phyloP scores from a whole-genome alignment of 2,888 invertebrate genomes.

The Acleris sparsana region DNA sequence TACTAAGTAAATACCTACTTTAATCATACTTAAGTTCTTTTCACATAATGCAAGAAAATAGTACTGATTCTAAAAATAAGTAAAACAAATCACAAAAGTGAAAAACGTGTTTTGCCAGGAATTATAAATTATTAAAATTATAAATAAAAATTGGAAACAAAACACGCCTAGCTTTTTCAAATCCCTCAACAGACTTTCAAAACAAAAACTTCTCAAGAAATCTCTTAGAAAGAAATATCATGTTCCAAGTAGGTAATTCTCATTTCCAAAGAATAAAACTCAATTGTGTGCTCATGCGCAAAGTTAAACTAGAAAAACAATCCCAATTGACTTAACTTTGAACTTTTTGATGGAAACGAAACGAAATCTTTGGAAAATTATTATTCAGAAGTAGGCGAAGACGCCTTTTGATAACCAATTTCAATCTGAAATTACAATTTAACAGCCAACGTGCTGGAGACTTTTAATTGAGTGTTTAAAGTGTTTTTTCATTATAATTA shows the following conservation, averaged over 20 bases:
- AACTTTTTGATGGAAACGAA: slow-evolving; percentile 51
- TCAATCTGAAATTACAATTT: background rate
- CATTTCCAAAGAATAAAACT: slow-evolving; percentile 44
- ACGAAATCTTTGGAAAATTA: slow-evolving; percentile 35
- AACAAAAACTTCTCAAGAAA: slow-evolving; percentile 3
- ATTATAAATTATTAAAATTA: background rate
- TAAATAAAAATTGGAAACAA: background rate
- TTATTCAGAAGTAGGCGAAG: slow-evolving; percentile 14
- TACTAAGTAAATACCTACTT: too few species aligned
- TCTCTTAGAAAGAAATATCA: slow-evolving; percentile 11
- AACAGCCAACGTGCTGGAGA: background rate
- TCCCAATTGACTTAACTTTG: slow-evolving; percentile 46
- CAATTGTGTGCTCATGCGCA: slow-evolving; percentile 45
- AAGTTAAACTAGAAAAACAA: slow-evolving; percentile 54
- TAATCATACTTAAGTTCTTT: too few species aligned
- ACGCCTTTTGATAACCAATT: background rate
- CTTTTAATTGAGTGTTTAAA: background rate
- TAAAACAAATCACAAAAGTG: too few species aligned
- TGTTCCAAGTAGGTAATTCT: slow-evolving; percentile 15
- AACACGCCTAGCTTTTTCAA: background rate
- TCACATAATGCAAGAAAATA: too few species aligned
- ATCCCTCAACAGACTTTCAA: background rate
- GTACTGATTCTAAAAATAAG: too few species aligned
- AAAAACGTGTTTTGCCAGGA: background rate
- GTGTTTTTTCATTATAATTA: too few species aligned